phyloP scores from a whole-genome alignment of 2,888 invertebrate genomes.

The Limnephilus rhombicus region DNA sequence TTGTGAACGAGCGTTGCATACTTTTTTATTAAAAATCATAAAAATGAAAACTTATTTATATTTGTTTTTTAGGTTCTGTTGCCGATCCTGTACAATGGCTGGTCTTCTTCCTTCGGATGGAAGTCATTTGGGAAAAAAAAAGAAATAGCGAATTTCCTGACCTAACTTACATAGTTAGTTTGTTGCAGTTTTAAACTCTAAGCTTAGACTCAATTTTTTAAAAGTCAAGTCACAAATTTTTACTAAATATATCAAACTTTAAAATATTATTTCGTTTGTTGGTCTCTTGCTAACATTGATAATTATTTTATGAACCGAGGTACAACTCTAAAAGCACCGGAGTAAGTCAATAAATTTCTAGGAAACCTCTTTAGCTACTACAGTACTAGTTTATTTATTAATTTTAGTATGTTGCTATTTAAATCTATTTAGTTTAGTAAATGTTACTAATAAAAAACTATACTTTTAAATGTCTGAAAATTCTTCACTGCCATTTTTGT shows the following conservation, averaged over 20 bases:
- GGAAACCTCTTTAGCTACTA: neutral
- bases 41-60: neutral
- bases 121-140: constrained; percentile 70
- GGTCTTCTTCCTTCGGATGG: constrained; percentile 82
- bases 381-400: constrained; percentile 4
- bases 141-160: constrained; percentile 57
- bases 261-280: neutral
- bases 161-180: neutral
- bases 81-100: constrained; percentile 93
- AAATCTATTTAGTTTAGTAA: neutral
- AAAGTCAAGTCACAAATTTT: neutral
- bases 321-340: neutral
- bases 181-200: neutral
- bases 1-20: neutral
- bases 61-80: constrained; percentile 84
- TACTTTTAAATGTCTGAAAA: constrained; percentile 7
- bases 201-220: neutral
- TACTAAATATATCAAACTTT: neutral
- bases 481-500: constrained; percentile 40
- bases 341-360: neutral
- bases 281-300: constrained; percentile 1
- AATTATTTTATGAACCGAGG: neutral
- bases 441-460: neutral
- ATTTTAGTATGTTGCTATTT: constrained; percentile 33
- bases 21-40: neutral